phyloP scores from a whole-genome alignment of 2,797 vertebrate species.

The Sphenodon punctatus region DNA sequence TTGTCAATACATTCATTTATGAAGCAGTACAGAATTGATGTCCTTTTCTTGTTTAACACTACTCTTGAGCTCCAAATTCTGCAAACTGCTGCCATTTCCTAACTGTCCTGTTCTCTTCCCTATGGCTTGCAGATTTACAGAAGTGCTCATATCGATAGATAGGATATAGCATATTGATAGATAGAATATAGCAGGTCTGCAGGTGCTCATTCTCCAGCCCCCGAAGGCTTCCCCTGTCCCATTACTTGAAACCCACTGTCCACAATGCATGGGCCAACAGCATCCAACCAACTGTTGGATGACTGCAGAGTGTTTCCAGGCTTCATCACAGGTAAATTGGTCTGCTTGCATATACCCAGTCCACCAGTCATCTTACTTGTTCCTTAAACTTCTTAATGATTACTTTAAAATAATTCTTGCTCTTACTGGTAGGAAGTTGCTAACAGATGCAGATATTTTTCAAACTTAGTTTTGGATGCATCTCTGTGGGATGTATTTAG shows the following conservation, averaged over 20 bases:
- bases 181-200: too few species aligned
- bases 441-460: not conserved
- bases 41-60: not conserved
- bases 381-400: not conserved
- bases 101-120: not conserved
- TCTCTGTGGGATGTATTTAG: not conserved
- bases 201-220: too few species aligned
- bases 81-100: rapidly evolving
- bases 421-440: not conserved
- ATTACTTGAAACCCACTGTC: too few species aligned
- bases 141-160: not conserved
- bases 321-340: not conserved
- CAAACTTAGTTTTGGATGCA: not conserved
- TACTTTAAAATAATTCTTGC: not conserved
- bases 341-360: not conserved
- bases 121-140: not conserved
- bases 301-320: too few species aligned
- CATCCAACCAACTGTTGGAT: too few species aligned
- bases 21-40: not conserved
- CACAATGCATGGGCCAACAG: too few species aligned
- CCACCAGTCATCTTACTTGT: not conserved
- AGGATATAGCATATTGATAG: too few species aligned
- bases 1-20: not conserved
- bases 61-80: not conserved
- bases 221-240: too few species aligned